Conservation (phyloP, 2,113 vertebrate genomes). For the Silurus asotus region DNA sequence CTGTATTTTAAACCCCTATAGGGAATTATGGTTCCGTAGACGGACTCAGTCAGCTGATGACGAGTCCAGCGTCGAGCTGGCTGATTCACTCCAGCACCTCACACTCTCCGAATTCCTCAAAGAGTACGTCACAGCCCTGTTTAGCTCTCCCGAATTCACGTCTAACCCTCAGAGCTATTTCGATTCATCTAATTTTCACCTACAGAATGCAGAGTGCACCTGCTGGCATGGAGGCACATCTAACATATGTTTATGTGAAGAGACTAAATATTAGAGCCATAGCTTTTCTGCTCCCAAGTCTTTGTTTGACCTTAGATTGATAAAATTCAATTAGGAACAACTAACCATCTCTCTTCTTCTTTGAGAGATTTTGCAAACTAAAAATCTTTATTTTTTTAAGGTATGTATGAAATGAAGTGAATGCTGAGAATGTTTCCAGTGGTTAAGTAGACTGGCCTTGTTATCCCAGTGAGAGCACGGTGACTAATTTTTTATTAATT, state of each 20-base stretch:
- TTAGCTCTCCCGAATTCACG: slow-evolving; percentile 3
- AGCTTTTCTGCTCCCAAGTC: slow-evolving; percentile 2
- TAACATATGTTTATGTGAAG: slow-evolving; percentile 15
- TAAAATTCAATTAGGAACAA: slow-evolving; percentile 16
- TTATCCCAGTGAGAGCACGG: slow-evolving; percentile 19
- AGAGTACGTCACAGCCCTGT: slow-evolving; percentile 71
- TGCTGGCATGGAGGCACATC: slow-evolving; percentile 24
- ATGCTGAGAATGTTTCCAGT: slow-evolving; percentile 34
- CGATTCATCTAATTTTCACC: slow-evolving; percentile 4
- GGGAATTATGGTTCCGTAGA: slow-evolving; percentile 75
- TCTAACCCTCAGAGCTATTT: slow-evolving; percentile 15
- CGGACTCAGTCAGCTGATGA: slow-evolving; percentile 76
- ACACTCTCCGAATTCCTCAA: slow-evolving; percentile 81
- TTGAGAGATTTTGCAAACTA: neutral
- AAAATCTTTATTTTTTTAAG: neutral
- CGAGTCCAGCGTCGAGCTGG: slow-evolving; percentile 70
- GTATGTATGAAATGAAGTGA: slow-evolving; percentile 35
- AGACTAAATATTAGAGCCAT: slow-evolving; percentile 3
- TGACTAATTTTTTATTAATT: slow-evolving; percentile 38
- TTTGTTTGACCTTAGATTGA: neutral
- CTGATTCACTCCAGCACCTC: slow-evolving; percentile 77
- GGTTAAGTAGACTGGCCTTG: neutral
- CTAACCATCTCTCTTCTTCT: slow-evolving; percentile 38
- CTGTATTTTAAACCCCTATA: slow-evolving; percentile 62
- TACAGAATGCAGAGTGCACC: slow-evolving; percentile 32